Percentiles rank a stretch among this genome's conserved stretches.
Conservation (phyloP, 2,888 invertebrate genomes). For the Polydrusus tereticollis region DNA sequence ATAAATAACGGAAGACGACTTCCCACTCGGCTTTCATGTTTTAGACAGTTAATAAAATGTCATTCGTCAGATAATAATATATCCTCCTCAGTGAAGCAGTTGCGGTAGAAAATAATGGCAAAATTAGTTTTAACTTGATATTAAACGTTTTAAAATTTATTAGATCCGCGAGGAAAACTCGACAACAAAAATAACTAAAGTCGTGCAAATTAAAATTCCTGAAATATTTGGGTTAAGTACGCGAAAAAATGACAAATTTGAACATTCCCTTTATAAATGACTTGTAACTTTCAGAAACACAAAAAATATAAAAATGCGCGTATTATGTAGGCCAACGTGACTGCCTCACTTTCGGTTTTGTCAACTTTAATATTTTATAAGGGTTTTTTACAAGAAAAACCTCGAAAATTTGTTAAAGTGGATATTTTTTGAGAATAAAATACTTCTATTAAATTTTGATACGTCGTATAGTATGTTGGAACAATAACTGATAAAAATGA, state of each 20-base stretch:
- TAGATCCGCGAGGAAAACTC: neutral
- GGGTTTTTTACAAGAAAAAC: neutral
- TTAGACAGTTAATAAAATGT: neutral
- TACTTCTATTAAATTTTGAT: too few species aligned
- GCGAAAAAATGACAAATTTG: too few species aligned
- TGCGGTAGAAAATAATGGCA: neutral
- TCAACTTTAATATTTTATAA: neutral
- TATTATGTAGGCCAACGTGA: neutral
- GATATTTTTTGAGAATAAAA: too few species aligned
- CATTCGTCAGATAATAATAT: neutral
- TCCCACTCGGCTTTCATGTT: neutral
- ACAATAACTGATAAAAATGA: too few species aligned
- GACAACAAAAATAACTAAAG: neutral
- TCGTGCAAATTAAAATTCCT: too few species aligned
- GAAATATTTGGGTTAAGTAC: too few species aligned
- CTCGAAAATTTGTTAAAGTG: neutral
- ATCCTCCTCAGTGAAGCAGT: neutral
- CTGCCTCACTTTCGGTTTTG: neutral
- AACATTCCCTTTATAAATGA: too few species aligned
- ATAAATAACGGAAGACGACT: neutral
- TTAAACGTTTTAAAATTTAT: neutral
- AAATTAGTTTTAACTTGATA: neutral
- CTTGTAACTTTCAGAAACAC: neutral
- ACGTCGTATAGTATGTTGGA: too few species aligned
- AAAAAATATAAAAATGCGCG: neutral